Evolutionary conservation across 1,140 invertebrate species (phyloP), one percentile per base, ranked within the genome.

Genomic region (Neodiprion virginianus): DNA sequence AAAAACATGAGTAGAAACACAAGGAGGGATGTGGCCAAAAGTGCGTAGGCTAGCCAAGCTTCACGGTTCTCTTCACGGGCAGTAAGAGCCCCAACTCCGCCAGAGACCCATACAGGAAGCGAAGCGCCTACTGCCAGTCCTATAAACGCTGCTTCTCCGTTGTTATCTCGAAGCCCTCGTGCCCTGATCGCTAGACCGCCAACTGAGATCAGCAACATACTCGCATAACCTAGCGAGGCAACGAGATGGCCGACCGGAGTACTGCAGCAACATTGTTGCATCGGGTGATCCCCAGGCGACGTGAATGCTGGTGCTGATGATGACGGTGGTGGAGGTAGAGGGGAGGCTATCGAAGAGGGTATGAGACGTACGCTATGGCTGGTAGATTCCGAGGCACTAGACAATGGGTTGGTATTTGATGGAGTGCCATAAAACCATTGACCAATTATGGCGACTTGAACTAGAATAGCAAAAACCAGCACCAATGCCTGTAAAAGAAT

Each of bases 1-100:
- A 97, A 93, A 87, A 98, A 98, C 96, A 98, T 97, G 11, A 96
- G 92, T 68, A 97, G 90, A 84, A 98, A 96, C 11, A 97, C 93
- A 10, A 96, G 91, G 1, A 93, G 91, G 47, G 95, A 93, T 8
- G 95, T 96, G 48, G 93, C 91, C 11, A 97, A 91, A 17, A 98
- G 88, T 0, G 96, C 97, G 81, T 96, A 96, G 0, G 95, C 96
- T 1, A 97, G 90, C 87, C 95, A 96, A 1, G 95, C 96, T 83
- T 98, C 96, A 69, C 94, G 92, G 80, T 95, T 93, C 69, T 92
- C 89, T 77, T 95, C 94, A 49, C 92, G 92, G 1, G 95, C 93
- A 1, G 95, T 91, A 81, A 96, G 84, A 0, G 85, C 83, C 0
- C 87, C 87, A 71, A 88, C 85, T 70, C 93, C 93, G 77, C 93